phyloP scores from a whole-genome alignment of 1,140 invertebrate species.

The Parapsyche elsis region DNA sequence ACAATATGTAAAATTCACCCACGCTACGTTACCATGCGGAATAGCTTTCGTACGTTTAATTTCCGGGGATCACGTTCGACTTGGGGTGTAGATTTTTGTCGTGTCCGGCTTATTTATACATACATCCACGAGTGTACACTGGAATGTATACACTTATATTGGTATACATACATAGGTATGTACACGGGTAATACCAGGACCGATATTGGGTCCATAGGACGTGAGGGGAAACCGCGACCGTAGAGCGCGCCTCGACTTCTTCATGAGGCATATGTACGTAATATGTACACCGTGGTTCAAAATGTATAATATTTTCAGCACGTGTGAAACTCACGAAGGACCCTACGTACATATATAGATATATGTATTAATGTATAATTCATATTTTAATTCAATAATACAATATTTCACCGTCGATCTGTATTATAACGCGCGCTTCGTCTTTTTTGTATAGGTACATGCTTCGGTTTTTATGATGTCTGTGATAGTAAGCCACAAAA shows the following conservation, averaged over 20 bases:
- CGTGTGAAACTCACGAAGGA: too few relatives aligned
- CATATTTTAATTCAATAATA: too few relatives aligned
- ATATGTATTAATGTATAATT: background rate
- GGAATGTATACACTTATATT: too few relatives aligned
- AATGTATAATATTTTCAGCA: too few relatives aligned
- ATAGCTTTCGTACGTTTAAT: too few relatives aligned
- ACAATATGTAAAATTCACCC: too few relatives aligned
- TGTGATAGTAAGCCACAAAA: background rate
- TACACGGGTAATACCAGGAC: too few relatives aligned
- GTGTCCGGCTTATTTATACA: slow-evolving; percentile 7
- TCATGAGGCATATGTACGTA: background rate
- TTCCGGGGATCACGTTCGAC: background rate
- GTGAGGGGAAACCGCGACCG: slow-evolving; percentile 15
- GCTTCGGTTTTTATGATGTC: background rate
- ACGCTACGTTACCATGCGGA: too few relatives aligned
- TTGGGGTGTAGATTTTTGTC: slow-evolving; percentile 2
- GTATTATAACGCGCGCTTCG: too few relatives aligned
- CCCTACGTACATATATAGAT: slow-evolving; percentile 2
- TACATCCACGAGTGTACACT: background rate
- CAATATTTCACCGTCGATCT: too few relatives aligned
- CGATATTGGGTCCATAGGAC: slow-evolving; percentile 19
- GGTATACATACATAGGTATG: background rate
- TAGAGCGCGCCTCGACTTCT: too few relatives aligned
- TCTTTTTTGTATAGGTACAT: background rate
- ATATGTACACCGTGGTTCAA: background rate